Conservation (phyloP, 2,888 invertebrate genomes). For the Sturmia bella region DNA sequence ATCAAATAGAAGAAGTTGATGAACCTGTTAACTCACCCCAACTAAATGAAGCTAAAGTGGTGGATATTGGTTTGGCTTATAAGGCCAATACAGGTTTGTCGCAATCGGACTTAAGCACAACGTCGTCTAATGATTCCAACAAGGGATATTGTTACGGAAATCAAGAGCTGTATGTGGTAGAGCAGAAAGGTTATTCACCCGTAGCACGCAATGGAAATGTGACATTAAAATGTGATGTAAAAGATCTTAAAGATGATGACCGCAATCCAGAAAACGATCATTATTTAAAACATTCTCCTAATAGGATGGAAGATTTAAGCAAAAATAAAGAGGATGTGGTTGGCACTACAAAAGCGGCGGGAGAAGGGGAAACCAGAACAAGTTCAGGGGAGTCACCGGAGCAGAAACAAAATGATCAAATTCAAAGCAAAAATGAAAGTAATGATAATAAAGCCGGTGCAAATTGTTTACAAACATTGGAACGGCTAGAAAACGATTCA, state of each 20-base stretch:
- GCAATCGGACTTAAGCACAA: conserved; percentile 89
- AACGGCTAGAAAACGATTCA: neutral
- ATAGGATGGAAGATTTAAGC: conserved; percentile 59
- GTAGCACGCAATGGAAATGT: conserved; percentile 71
- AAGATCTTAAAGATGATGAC: conserved; percentile 73
- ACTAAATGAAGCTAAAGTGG: conserved; percentile 48
- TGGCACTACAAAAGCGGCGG: neutral
- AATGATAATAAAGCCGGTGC: neutral
- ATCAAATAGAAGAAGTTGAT: conserved; percentile 78
- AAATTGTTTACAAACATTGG: neutral
- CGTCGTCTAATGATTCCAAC: conserved; percentile 87
- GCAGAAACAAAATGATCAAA: conserved; percentile 30
- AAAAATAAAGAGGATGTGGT: conserved; percentile 30
- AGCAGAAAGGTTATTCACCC: conserved; percentile 86
- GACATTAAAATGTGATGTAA: conserved; percentile 60
- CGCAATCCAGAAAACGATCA: conserved; percentile 74
- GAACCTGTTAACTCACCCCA: conserved; percentile 70
- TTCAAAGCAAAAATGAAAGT: neutral
- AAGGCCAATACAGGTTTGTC: conserved; percentile 88
- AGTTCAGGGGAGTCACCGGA: conserved; percentile 31
- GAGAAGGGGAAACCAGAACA: conserved; percentile 27
- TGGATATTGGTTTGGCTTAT: conserved; percentile 36
- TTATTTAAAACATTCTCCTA: conserved; percentile 62
- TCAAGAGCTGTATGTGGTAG: conserved; percentile 89
- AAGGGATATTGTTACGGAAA: conserved; percentile 91